These are phyloP conservation scores for Lynx canadensis DNA, from an alignment of 2,113 vertebrate species.

Conservation along the genomic window DNA sequence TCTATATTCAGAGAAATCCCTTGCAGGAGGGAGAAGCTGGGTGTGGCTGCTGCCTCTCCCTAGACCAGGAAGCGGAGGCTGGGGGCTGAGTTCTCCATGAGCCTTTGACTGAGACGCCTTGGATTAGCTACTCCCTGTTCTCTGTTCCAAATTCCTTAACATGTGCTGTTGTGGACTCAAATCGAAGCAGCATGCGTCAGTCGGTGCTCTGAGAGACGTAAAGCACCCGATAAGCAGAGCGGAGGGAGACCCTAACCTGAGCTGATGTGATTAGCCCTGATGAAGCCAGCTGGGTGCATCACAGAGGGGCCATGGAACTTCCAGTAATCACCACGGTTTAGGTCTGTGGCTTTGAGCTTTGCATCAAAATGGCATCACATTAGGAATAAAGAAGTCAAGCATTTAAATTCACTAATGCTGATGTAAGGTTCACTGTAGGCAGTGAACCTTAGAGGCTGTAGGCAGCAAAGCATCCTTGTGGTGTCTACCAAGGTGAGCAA, in stretches of 20 bases:
- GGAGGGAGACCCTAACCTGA: background rate
- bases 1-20: background rate
- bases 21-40: background rate
- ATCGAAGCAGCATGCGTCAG: background rate
- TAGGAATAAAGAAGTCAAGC: background rate
- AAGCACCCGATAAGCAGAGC: accelerated
- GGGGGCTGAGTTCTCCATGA: accelerated
- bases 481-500: background rate
- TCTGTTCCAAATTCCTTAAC: background rate
- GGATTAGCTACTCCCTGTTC: accelerated
- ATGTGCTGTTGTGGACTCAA: accelerated
- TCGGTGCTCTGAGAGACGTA: accelerated
- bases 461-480: background rate
- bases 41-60: accelerated
- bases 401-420: background rate
- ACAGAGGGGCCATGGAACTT: background rate
- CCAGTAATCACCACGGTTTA: background rate
- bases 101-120: accelerated
- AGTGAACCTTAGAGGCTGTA: background rate
- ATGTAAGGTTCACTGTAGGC: accelerated
- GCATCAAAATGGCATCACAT: background rate
- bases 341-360: background rate
- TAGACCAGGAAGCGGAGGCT: accelerated
- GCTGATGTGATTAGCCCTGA: no score
- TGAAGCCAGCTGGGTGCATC: background rate